Conservation (phyloP, 2,113 vertebrate species). For the Nematolebias whitei region DNA sequence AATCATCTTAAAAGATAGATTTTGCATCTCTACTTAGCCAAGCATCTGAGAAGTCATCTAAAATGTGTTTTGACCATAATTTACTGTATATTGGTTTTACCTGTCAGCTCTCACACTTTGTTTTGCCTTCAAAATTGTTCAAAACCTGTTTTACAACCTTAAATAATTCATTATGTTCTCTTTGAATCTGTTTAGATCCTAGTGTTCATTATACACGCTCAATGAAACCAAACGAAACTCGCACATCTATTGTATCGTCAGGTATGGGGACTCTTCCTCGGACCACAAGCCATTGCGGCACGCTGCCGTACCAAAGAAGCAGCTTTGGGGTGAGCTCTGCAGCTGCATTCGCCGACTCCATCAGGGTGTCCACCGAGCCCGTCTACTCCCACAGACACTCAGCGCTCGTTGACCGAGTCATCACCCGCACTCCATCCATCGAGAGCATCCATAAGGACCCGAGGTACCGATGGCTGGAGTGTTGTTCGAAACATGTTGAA, state of each 20-base stretch:
- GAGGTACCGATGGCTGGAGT: slow-evolving; percentile 73
- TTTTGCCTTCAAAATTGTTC: background rate
- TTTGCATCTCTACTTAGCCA: slow-evolving; percentile 23
- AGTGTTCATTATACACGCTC: background rate
- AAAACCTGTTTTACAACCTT: background rate
- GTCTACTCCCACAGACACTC: slow-evolving; percentile 76
- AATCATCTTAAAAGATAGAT: slow-evolving; percentile 39
- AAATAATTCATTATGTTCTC: background rate
- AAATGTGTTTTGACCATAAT: slow-evolving; percentile 37
- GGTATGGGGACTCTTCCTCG: slow-evolving; percentile 85
- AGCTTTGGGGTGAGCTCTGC: slow-evolving; percentile 85
- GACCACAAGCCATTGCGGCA: slow-evolving; percentile 91
- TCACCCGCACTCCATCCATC: slow-evolving; percentile 91
- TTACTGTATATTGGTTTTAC: slow-evolving; percentile 12
- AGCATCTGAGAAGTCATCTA: slow-evolving; percentile 39
- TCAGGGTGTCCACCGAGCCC: slow-evolving; percentile 82
- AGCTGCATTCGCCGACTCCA: slow-evolving; percentile 88
- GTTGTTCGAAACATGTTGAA: background rate
- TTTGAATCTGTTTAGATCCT: background rate
- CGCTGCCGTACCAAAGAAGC: slow-evolving; percentile 93
- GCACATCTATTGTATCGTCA: slow-evolving; percentile 21
- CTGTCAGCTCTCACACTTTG: slow-evolving; percentile 1
- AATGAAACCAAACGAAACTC: background rate
- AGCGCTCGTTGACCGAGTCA: slow-evolving; percentile 80
- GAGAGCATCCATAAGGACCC: slow-evolving; percentile 98